Evolutionary conservation across 2,113 vertebrate genomes (phyloP), one percentile per base, ranked within the genome.

Genomic region (Epinephelus moara): DNA sequence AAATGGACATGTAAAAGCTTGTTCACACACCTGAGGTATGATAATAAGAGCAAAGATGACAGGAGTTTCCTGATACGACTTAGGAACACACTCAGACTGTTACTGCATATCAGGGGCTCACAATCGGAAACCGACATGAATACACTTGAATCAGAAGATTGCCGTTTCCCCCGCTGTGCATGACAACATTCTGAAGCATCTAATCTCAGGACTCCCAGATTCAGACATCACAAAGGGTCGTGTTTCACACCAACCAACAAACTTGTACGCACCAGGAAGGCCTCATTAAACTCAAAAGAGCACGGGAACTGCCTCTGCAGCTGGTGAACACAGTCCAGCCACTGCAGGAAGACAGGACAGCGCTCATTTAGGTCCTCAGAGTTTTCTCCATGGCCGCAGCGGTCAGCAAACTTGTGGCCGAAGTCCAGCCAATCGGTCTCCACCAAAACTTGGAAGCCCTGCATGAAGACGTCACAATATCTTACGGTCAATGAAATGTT

Each of bases 291-390:
- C 95, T 99, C 97, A 82, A 99, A 99, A 85, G 98, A 99, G 94
- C 98, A 99, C 23, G 98, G 98, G 91, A 99, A 99, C 93, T 99
- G 98, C 92, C 98, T 97, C 95, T 99, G 98, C 91, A 99, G 96
- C 95, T 99, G 98, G 90, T 99, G 98, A 78, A 99, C 98, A 6
- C 97, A 99, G 95, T 99, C 98, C 81, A 99, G 95, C 98, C 98
- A 99, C 95, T 99, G 98, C 87, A 99, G 93, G 75, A 99, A 99
- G 87, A 99, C 98, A 0, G 98, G 98, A 86, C 98, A 99, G 89
- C 98, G 98, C 88, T 99, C 98, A 1, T 99, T 99, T 79, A 97
- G 90, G 88, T 99, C 98, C 6, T 98, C 98, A 0, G 98, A 96
- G 86, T 98, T 98, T 92, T 99, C 98, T 4, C 98, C 97, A 4